Evolutionary conservation across 2,113 vertebrate genomes (phyloP).

Genomic region (Sprattus sprattus): DNA sequence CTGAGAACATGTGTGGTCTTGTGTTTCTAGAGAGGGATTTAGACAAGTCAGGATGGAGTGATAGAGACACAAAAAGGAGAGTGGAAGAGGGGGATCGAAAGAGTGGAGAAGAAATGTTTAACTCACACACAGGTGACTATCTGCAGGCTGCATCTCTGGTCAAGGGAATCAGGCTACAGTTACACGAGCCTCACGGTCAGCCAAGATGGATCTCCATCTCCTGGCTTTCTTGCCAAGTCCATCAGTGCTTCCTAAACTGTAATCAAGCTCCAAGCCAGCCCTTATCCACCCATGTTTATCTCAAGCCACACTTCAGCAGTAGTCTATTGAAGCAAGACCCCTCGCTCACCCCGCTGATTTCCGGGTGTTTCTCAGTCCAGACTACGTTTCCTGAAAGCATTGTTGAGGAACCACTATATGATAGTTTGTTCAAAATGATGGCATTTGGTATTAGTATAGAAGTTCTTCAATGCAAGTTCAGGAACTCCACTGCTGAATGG

Average conservation of each 20-base stretch:
- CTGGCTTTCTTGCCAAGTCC: not conserved
- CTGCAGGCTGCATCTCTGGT: conserved; percentile 19
- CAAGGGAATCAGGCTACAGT: not conserved
- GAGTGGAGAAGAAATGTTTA: not conserved
- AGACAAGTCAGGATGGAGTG: conserved; percentile 7
- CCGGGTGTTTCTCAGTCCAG: not conserved
- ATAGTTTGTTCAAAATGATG: not conserved
- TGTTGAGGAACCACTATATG: not conserved
- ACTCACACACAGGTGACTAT: conserved; percentile 82
- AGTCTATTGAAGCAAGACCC: conserved; percentile 46
- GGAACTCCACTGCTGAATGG: too few relatives aligned
- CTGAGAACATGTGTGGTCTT: conserved; percentile 39
- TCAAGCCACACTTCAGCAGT: not conserved
- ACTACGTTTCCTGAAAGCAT: not conserved
- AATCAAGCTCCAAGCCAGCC: not conserved
- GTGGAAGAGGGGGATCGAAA: conserved; percentile 16
- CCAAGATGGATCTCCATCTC: not conserved
- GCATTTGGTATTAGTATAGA: not conserved
- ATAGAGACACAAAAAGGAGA: conserved; percentile 13
- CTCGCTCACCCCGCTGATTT: conserved; percentile 54
- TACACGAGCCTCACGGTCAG: not conserved
- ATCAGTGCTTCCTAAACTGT: not conserved
- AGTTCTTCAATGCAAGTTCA: not conserved
- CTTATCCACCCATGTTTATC: conserved; percentile 56
- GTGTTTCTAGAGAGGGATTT: conserved; percentile 18